Base-by-base conservation (phyloP, 1,140 invertebrate genomes). In the Drosophila erecta region DNA sequence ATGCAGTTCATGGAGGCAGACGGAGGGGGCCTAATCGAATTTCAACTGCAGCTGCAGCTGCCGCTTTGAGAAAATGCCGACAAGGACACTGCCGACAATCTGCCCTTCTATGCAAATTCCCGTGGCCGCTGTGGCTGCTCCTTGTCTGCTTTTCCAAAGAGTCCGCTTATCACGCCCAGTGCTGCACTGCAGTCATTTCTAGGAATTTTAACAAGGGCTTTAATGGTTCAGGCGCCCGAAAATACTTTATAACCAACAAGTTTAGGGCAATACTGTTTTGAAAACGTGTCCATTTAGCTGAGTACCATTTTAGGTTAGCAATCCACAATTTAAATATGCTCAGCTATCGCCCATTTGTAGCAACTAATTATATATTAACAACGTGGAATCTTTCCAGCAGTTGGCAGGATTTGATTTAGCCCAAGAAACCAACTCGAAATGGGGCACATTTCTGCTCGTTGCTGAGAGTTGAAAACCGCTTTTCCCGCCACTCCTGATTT, bases 91-190 rank as follows among this genome's bases (percentile, higher is more conserved):
- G 64, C 76, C 49, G 53, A 44, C 43, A 49, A 43, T 70, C 67
- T 81, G 60, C 66, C 73, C 56, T 79, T 61, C 69, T 83, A 83
- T 83, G 74, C 79, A 79, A 83, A 83, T 83, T 67, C 46, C 46
- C 64, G 67, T 70, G 79, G 79, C 65, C 79, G 76, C 59, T 81
- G 67, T 69, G 67, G 40, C 67, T 49, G 30, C 30, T 30, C 49
- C 46, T 50, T 37, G 49, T 59, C 47, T 46, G 30, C 66, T 71
- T 81, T 58, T 60, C 65, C 60, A 65, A 61, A 3, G 15, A 38
- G 38, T 11, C 50, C 22, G 11, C 44, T 7, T 47, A 27, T 7
- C 22, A 15, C 3, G 14, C n/a, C 30, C 14, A 27, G 24, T 5
- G 0, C 44, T 44, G 4, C 17, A 6, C 10, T 22, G 43, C 43